phyloP scores from a whole-genome alignment of 2,888 invertebrate species.

The Drosophila mayaguana region DNA sequence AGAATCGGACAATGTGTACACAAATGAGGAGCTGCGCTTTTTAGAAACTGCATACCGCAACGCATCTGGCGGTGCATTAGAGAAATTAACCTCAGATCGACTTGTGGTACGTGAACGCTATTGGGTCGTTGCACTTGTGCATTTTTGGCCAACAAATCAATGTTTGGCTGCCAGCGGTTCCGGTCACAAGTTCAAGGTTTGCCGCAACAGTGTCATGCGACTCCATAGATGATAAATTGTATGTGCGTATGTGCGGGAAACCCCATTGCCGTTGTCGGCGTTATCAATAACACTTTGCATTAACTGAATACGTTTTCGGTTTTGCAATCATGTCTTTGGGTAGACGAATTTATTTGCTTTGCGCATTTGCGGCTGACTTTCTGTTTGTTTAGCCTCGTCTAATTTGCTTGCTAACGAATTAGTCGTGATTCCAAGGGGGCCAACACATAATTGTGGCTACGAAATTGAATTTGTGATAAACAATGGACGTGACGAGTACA shows the following conservation, averaged over 20 bases:
- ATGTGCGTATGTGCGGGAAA: slow-evolving; percentile 9
- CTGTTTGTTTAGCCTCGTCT: slow-evolving; percentile 26
- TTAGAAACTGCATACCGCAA: slow-evolving; percentile 76
- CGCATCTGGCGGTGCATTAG: slow-evolving; percentile 71
- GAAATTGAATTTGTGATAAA: slow-evolving; percentile 63
- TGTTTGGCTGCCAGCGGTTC: slow-evolving; percentile 25
- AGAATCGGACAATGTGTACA: slow-evolving; percentile 70
- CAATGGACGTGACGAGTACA: slow-evolving; percentile 34
- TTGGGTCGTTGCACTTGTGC: slow-evolving; percentile 49
- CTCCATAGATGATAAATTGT: slow-evolving; percentile 16
- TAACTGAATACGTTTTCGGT: slow-evolving; percentile 38
- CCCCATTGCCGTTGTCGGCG: neutral
- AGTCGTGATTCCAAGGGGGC: slow-evolving; percentile 57
- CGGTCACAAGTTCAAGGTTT: slow-evolving; percentile 74
- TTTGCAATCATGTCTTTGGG: slow-evolving; percentile 1
- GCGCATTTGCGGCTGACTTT: slow-evolving; percentile 4
- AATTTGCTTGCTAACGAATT: slow-evolving; percentile 67
- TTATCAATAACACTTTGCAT: slow-evolving; percentile 45
- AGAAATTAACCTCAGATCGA: slow-evolving; percentile 77
- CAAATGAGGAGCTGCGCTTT: slow-evolving; percentile 75
- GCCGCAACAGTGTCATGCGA: slow-evolving; percentile 44
- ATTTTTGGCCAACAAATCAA: slow-evolving; percentile 60
- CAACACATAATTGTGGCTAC: slow-evolving; percentile 52
- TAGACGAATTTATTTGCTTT: slow-evolving; percentile 49
- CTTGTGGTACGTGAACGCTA: slow-evolving; percentile 68